Evolutionary conservation across 2,113 vertebrate genomes (phyloP).

Genomic region (Sapayoa aenigma): DNA sequence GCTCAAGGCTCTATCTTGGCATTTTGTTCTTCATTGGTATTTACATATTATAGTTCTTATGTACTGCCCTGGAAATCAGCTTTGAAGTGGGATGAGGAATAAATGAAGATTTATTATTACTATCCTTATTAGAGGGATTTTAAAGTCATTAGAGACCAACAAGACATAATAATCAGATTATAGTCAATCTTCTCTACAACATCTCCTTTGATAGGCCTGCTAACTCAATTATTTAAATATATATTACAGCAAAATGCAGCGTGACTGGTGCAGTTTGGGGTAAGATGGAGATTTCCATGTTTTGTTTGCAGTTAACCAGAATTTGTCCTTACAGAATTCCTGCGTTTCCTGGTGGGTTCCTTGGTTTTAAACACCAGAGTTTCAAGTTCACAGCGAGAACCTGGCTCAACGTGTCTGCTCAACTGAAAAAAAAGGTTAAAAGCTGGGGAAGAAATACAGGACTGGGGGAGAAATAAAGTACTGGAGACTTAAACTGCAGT

Average conservation of each 20-base stretch:
- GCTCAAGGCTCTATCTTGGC: background rate
- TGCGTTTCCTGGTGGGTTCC: background rate
- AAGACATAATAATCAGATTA: slow-evolving; percentile 39
- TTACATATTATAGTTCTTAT: slow-evolving; percentile 24
- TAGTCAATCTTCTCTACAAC: slow-evolving; percentile 46
- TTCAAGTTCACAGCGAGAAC: background rate
- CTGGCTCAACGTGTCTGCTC: background rate
- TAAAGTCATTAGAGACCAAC: slow-evolving; percentile 60
- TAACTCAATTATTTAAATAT: slow-evolving; percentile 45
- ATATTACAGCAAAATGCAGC: background rate
- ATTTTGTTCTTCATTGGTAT: slow-evolving; percentile 35
- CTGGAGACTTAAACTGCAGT: background rate
- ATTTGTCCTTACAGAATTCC: background rate
- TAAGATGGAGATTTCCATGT: background rate
- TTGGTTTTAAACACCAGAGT: background rate
- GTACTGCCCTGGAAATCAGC: slow-evolving; percentile 39
- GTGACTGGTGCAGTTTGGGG: background rate
- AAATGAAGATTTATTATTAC: slow-evolving; percentile 55
- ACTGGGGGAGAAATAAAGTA: background rate
- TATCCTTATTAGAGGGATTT: slow-evolving; percentile 58
- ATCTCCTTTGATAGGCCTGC: slow-evolving; percentile 24
- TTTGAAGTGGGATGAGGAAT: slow-evolving; percentile 53
- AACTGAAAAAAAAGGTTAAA: background rate
- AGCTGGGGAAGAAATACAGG: background rate
- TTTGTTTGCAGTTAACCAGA: background rate